These are phyloP conservation scores for Campoletis raptor DNA, from an alignment of 2,888 invertebrate genomes.

Conservation along the genomic window DNA sequence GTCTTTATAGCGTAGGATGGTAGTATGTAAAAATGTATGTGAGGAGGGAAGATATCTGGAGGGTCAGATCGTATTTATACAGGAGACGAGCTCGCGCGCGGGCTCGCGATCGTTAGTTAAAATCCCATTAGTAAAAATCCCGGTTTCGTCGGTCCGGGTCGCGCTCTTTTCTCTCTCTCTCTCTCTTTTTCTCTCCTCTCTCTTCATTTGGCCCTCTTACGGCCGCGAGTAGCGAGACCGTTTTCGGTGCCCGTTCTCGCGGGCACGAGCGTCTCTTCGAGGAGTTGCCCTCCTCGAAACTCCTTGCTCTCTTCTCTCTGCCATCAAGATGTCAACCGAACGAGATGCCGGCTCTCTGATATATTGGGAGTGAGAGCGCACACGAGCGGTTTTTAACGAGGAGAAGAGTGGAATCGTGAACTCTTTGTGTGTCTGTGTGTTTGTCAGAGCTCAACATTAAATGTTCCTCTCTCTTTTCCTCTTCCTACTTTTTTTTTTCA, in stretches of 20 bases:
- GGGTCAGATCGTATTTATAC: slow-evolving; percentile 58
- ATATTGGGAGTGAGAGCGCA: slow-evolving; percentile 79
- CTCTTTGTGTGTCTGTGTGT: slow-evolving; percentile 20
- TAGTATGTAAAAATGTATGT: slow-evolving; percentile 10
- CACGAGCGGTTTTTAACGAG: slow-evolving; percentile 68
- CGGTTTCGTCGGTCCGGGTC: slow-evolving; percentile 74
- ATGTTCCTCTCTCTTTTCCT: slow-evolving; percentile 12
- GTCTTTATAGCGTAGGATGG: slow-evolving; percentile 12
- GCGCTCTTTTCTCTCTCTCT: slow-evolving; percentile 18
- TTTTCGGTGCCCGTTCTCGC: slow-evolving; percentile 54
- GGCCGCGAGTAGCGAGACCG: slow-evolving; percentile 40
- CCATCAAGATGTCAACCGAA: slow-evolving; percentile 79
- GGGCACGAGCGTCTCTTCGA: slow-evolving; percentile 29
- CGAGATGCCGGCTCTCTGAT: slow-evolving; percentile 80
- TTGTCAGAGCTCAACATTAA: slow-evolving; percentile 31
- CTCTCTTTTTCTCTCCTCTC: slow-evolving; percentile 8
- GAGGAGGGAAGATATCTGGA: slow-evolving; percentile 49
- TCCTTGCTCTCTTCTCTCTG: slow-evolving; percentile 66
- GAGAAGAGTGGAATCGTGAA: slow-evolving; percentile 59
- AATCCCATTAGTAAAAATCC: slow-evolving; percentile 82
- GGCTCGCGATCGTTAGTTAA: slow-evolving; percentile 80
- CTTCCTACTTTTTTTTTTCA: neutral
- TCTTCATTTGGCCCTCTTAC: slow-evolving; percentile 35
- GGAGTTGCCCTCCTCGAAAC: slow-evolving; percentile 29
- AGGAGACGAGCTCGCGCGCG: slow-evolving; percentile 56